A percentile compares a stretch with the other conserved stretches of the same genome.
Evolutionary conservation across 2,113 vertebrate species (phyloP).

Genomic region (Hassar affinis): DNA sequence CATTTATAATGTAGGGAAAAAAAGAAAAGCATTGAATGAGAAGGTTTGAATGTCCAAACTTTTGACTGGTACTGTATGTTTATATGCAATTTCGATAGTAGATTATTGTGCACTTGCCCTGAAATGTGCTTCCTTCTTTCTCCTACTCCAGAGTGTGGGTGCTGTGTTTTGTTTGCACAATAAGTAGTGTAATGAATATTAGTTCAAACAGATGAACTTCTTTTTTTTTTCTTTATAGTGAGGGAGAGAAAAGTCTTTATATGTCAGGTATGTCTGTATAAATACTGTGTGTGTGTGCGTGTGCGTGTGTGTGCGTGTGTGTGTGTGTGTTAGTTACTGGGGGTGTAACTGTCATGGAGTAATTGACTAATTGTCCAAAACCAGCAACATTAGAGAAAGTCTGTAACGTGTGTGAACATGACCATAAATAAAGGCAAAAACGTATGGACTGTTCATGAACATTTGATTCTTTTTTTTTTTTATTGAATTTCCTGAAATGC

Average conservation of each 20-base stretch:
- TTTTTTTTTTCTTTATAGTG: neutral
- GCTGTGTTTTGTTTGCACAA: neutral
- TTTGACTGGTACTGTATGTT: too few species aligned
- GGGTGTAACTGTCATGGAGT: too few species aligned
- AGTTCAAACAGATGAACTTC: neutral
- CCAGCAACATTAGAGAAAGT: neutral
- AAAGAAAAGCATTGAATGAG: too few species aligned
- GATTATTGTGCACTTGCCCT: neutral
- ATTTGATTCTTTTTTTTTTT: neutral
- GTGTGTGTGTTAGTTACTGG: too few species aligned
- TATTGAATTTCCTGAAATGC: neutral
- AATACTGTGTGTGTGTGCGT: too few species aligned
- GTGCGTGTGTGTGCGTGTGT: too few species aligned
- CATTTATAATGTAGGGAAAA: too few species aligned
- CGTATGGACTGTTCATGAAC: neutral
- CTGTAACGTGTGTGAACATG: neutral
- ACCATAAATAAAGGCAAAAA: conserved; percentile 18
- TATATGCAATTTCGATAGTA: too few species aligned
- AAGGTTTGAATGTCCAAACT: too few species aligned
- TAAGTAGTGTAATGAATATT: neutral
- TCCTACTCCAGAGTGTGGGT: neutral
- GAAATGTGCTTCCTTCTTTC: neutral
- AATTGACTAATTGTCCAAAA: neutral
- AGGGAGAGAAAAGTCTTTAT: conserved; percentile 48
- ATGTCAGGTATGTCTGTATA: too few species aligned